Conservation (phyloP, 2,113 vertebrate species). For the Micromys minutus region DNA sequence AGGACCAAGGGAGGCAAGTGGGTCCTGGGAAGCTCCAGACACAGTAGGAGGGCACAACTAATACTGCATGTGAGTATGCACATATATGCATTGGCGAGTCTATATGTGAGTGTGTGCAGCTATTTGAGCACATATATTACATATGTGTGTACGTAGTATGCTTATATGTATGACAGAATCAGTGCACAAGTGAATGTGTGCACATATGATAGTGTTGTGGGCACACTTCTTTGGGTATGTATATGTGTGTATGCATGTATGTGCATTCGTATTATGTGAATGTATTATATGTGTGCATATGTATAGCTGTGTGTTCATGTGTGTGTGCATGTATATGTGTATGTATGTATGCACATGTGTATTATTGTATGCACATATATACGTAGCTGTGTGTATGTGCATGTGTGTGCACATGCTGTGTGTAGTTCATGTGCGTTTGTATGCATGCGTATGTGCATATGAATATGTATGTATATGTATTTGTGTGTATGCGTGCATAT, state of each 20-base stretch:
- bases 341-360: not conserved
- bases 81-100: not conserved
- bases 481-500: rapidly evolving
- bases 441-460: not conserved
- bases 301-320: too few species aligned
- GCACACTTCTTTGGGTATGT: rapidly evolving
- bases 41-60: not conserved
- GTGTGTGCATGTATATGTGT: not conserved
- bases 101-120: not conserved
- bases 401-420: too few species aligned
- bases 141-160: not conserved
- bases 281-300: not conserved
- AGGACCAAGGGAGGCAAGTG: not conserved
- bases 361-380: not conserved
- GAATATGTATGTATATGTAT: not conserved
- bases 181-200: not conserved
- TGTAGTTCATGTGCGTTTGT: too few species aligned
- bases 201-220: rapidly evolving
- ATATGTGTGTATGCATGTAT: not conserved
- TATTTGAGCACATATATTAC: not conserved
- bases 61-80: too few species aligned
- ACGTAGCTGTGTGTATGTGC: not conserved
- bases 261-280: not conserved
- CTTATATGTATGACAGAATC: not conserved
- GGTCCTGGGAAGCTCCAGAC: not conserved